Evolutionary conservation across 2,797 vertebrate species (phyloP), one percentile per base, ranked within the genome.

Genomic region (Sciaenops ocellatus): DNA sequence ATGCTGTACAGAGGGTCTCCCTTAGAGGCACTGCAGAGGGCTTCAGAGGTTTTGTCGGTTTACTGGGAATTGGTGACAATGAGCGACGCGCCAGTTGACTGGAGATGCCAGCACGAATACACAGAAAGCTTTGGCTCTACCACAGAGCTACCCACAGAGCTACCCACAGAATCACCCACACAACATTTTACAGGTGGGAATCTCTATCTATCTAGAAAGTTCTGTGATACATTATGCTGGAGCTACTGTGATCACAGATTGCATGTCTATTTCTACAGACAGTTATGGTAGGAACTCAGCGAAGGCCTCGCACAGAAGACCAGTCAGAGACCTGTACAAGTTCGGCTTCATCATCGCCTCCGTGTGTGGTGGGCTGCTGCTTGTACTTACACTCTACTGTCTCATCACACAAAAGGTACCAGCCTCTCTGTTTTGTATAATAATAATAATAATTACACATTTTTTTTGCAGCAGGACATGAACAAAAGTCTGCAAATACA

Each of bases 81-180:
- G 9, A 91, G 86, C 1, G 83, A 93, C 7, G 63, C 82, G 6
- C 79, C 92, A 1, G 67, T 96, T 3, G 91, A 96, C 92, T 96
- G 95, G 95, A 92, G 64, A 61, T 96, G 95, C 47, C 92, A 95
- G 70, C 76, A 90, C 1, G 94, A 96, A 83, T 96, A 95, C 81
- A 73, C 87, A 69, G 90, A 93, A 72, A 50, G 4, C 22, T 85
- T 89, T 48, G 59, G 26, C 34, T 91, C 87, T 3, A 80, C 89
- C 54, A 93, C 89, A 69, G 89, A 91, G 69, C 46, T 59, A n/a
- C 73, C 64, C 20, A 80, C 80, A 70, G 84, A 86, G 52, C 34
- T 38, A 38, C 34, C 34, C 34, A 9, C 34, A 38, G 84, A 86
- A 50, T 84, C 85, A 5, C 3, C 84, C 42, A 65, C 78, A 57